Percentiles rank a stretch among this genome's conserved stretches.
Conservation (phyloP, 2,113 vertebrate genomes). For the Campylomormyrus numenius region DNA sequence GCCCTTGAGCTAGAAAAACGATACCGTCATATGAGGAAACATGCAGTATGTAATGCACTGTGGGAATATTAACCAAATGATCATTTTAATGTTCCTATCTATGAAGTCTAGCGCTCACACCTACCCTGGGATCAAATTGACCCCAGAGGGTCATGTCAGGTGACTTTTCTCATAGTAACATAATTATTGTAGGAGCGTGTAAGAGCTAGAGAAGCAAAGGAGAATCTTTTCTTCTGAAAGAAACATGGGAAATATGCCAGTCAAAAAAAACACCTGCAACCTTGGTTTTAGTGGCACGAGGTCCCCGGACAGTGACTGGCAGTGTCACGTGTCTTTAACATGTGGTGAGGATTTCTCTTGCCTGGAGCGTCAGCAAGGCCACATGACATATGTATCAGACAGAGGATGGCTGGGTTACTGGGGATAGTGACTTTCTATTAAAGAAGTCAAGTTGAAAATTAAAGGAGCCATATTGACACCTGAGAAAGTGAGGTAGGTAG, state of each 20-base stretch:
- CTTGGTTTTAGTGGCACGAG: background rate
- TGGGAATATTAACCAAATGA: background rate
- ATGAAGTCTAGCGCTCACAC: background rate
- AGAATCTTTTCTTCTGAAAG: background rate
- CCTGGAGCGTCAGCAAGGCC: background rate
- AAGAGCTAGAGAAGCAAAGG: background rate
- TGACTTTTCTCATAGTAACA: no score
- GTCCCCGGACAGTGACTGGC: background rate
- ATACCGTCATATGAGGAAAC: background rate
- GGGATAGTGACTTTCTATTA: background rate
- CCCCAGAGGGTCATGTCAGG: no score
- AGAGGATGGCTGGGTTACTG: background rate
- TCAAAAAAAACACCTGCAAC: background rate
- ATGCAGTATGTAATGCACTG: background rate
- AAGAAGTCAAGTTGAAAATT: background rate
- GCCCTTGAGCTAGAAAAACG: background rate
- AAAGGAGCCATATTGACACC: background rate
- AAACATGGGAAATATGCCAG: background rate
- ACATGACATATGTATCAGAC: background rate
- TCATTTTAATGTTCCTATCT: background rate
- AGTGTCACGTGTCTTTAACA: background rate
- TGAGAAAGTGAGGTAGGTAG: background rate
- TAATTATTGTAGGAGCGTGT: no score
- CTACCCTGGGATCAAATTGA: no score
- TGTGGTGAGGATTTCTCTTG: background rate